Evolutionary conservation across 2,113 vertebrate species (phyloP).

Genomic region (Phainopepla nitens): DNA sequence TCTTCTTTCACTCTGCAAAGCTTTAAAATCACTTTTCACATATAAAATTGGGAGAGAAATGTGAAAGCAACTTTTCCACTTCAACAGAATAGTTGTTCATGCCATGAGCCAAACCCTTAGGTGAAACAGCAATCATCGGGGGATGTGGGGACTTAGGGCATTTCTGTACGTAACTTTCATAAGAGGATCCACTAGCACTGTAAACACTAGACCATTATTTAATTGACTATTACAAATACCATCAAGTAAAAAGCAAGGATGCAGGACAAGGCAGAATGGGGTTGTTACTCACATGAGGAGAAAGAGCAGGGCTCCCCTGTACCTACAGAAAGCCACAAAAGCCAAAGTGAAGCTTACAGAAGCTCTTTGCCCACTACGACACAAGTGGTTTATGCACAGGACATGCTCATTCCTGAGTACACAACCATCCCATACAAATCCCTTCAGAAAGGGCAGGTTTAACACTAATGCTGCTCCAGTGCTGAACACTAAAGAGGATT

Average conservation of each 20-base stretch:
- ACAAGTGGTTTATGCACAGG: background rate
- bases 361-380: background rate
- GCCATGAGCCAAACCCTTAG: background rate
- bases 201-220: background rate
- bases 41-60: background rate
- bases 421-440: background rate
- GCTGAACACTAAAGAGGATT: constrained; percentile 53
- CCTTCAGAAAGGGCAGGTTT: constrained; percentile 28
- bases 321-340: background rate
- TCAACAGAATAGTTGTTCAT: background rate
- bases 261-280: background rate
- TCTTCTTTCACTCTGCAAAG: background rate
- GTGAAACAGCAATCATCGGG: background rate
- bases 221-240: background rate
- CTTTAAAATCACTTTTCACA: background rate
- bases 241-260: background rate
- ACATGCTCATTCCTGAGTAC: background rate
- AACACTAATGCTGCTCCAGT: constrained; percentile 6
- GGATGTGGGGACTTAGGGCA: background rate
- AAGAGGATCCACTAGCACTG: background rate
- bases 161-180: background rate
- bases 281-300: background rate
- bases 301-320: background rate
- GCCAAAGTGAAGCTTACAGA: background rate
- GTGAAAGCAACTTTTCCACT: background rate